Percentiles rank a stretch among this genome's conserved stretches.
Conservation (phyloP, 2,113 vertebrate species). For the Marmota flaviventris region DNA sequence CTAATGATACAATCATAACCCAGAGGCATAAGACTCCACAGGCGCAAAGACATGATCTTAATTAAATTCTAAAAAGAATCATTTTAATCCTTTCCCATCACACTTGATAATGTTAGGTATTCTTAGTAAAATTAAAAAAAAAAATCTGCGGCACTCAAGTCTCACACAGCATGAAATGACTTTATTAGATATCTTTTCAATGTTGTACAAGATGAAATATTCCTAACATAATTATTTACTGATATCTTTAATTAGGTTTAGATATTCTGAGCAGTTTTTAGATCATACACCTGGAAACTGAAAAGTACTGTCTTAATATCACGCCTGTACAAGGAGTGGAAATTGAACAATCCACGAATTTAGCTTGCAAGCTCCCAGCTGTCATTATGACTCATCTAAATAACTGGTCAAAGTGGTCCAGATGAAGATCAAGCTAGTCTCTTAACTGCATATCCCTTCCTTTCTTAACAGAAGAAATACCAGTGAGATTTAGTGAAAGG, state of each 20-base stretch:
- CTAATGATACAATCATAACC: constrained; percentile 27
- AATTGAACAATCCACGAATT: neutral
- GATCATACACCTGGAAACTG: constrained; percentile 1
- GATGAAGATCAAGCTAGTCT: neutral
- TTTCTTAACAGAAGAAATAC: neutral
- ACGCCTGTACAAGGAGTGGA: neutral
- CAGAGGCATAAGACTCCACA: neutral
- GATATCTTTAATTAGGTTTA: constrained; percentile 12
- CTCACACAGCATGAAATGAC: constrained; percentile 24
- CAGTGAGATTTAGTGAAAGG: neutral
- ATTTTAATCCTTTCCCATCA: constrained; percentile 37
- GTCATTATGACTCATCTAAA: neutral
- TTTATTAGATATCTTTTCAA: neutral
- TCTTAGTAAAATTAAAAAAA: constrained; percentile 40
- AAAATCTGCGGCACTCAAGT: neutral
- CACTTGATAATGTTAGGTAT: neutral
- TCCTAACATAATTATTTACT: constrained; percentile 39
- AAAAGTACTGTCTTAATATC: neutral
- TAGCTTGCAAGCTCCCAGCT: neutral
- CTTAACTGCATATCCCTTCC: neutral
- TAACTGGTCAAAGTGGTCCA: neutral
- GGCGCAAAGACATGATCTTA: constrained; percentile 27
- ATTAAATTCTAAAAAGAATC: constrained; percentile 72
- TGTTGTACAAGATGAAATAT: neutral
- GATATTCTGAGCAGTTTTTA: constrained; percentile 16